phyloP scores from a whole-genome alignment of 2,888 invertebrate genomes.

The Agonopterix subpropinquella region DNA sequence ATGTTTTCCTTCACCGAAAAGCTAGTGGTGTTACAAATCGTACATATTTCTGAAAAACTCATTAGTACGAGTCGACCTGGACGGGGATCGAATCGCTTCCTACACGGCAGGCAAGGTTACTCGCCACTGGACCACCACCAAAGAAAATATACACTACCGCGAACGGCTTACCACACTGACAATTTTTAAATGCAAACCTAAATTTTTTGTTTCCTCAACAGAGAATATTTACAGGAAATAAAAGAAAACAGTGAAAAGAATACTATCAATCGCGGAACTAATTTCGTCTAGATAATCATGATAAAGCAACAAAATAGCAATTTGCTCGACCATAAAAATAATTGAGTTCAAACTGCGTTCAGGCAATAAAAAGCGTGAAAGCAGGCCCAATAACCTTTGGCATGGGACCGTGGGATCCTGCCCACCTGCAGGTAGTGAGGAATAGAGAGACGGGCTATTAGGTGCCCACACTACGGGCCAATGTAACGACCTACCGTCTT shows the following conservation, averaged over 20 bases:
- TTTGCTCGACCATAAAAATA: slow-evolving; percentile 73
- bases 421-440: slow-evolving; percentile 64
- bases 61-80: too few species aligned
- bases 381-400: slow-evolving; percentile 71
- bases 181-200: too few species aligned
- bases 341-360: slow-evolving; percentile 74
- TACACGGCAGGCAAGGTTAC: too few species aligned
- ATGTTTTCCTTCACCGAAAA: too few species aligned
- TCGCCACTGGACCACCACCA: too few species aligned
- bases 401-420: slow-evolving; percentile 61
- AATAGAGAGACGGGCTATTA: slow-evolving; percentile 45
- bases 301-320: slow-evolving; percentile 75
- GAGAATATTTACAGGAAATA: slow-evolving; percentile 9
- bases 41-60: too few species aligned
- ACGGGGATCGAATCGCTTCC: too few species aligned
- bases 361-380: slow-evolving; percentile 74
- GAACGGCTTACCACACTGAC: too few species aligned
- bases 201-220: too few species aligned
- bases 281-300: slow-evolving; percentile 70
- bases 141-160: too few species aligned
- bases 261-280: slow-evolving; percentile 63
- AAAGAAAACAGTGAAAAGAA: slow-evolving; percentile 39
- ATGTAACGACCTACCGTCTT: slow-evolving; percentile 53
- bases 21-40: too few species aligned
- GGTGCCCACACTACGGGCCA: slow-evolving; percentile 48